These are phyloP conservation scores for Lasaia peninsularis DNA, from an alignment of 1,140 invertebrate species.

Conservation along the genomic window DNA sequence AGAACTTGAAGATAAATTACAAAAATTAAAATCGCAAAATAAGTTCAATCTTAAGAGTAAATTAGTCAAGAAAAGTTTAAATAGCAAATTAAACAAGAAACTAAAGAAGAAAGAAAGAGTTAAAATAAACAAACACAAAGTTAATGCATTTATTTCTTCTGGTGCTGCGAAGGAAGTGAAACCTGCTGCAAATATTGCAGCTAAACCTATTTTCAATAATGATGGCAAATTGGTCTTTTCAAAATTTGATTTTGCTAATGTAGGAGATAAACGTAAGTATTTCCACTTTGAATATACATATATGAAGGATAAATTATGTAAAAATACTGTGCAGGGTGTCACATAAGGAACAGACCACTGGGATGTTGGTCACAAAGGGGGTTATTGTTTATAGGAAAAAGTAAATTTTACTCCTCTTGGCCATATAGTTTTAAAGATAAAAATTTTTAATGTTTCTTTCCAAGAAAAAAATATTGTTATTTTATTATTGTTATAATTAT, in stretches of 20 bases:
- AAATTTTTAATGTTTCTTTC: too few relatives aligned
- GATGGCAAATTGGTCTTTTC: slow-evolving; percentile 90
- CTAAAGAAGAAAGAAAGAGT: slow-evolving; percentile 57
- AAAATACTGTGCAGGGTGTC: too few relatives aligned
- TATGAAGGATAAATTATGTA: too few relatives aligned
- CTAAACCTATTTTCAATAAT: slow-evolving; percentile 85
- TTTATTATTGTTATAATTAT: too few relatives aligned
- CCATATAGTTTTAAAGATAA: too few relatives aligned
- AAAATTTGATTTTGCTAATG: slow-evolving; percentile 87
- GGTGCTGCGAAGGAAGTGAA: slow-evolving; percentile 27
- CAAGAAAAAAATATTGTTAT: too few relatives aligned
- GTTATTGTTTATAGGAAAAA: too few relatives aligned
- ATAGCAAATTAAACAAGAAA: slow-evolving; percentile 64
- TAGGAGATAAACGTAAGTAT: slow-evolving; percentile 49
- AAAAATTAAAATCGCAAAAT: slow-evolving; percentile 62
- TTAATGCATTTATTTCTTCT: slow-evolving; percentile 33
- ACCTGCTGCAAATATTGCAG: slow-evolving; percentile 51
- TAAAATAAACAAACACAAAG: slow-evolving; percentile 44
- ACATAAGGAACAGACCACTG: too few relatives aligned
- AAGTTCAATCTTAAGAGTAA: slow-evolving; percentile 65
- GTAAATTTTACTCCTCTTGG: too few relatives aligned
- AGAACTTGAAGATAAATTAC: slow-evolving; percentile 60
- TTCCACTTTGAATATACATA: not conserved
- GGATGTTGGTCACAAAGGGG: too few relatives aligned
- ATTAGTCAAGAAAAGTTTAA: slow-evolving; percentile 63